These are phyloP conservation scores for Acrocephalus kingi DNA, from an alignment of 2,113 vertebrate genomes.

Conservation along the genomic window DNA sequence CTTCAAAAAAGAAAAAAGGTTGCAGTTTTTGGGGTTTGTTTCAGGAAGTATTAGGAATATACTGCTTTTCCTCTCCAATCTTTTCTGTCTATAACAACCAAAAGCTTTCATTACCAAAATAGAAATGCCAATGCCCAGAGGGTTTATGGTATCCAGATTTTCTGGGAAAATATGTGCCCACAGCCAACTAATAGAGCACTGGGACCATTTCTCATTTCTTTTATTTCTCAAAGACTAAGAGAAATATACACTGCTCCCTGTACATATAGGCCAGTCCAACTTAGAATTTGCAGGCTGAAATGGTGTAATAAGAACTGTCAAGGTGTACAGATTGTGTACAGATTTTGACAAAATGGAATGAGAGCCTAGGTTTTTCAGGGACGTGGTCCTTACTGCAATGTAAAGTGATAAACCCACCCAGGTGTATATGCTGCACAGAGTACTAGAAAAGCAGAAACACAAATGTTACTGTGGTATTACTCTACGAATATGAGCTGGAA, in stretches of 20 bases:
- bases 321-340: background rate
- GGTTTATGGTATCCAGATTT: background rate
- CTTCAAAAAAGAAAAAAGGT: background rate
- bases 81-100: background rate
- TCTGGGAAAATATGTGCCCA: background rate
- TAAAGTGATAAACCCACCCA: background rate
- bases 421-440: background rate
- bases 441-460: background rate
- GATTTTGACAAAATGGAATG: background rate
- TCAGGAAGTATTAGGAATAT: background rate
- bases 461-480: background rate
- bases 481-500: rapidly evolving
- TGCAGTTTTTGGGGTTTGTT: background rate
- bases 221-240: background rate
- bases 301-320: background rate
- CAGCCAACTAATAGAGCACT: background rate
- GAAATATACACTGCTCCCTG: background rate
- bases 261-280: background rate
- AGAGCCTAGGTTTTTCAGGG: background rate
- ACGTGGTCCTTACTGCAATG: background rate
- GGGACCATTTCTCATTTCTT: background rate
- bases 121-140: background rate
- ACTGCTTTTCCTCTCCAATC: background rate
- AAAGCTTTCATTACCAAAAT: background rate
- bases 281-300: background rate